These are phyloP conservation scores for Platynereis dumerilii DNA, from an alignment of 2,888 invertebrate genomes.

Conservation along the genomic window DNA sequence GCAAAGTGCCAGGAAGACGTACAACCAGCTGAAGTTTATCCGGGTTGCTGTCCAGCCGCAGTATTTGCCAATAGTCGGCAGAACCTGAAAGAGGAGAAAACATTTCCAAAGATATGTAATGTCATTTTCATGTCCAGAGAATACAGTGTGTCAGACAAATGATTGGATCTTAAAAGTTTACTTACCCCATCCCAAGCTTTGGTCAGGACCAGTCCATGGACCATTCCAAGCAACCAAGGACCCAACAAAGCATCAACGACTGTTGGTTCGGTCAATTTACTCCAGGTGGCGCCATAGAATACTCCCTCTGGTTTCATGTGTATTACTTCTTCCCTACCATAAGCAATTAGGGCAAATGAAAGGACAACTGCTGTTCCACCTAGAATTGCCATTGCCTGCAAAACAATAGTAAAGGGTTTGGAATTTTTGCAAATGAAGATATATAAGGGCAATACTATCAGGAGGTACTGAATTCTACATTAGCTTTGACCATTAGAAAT, in stretches of 20 bases:
- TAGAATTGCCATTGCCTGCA: constrained; percentile 1
- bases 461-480: too few species aligned
- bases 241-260: background rate
- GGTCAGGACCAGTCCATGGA: constrained; percentile 2
- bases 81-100: too few species aligned
- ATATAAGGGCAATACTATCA: background rate
- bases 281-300: constrained; percentile 4
- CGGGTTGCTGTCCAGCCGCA: background rate
- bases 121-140: too few species aligned
- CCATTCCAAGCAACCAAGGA: constrained; percentile 11
- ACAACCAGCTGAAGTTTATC: constrained; percentile 13
- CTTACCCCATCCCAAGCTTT: constrained; percentile 9
- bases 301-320: constrained; percentile 3
- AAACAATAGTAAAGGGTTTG: background rate
- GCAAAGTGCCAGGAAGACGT: constrained; percentile 8
- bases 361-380: background rate
- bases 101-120: too few species aligned
- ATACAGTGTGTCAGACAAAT: too few species aligned
- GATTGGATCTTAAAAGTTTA: too few species aligned
- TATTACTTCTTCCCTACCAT: constrained; percentile 12
- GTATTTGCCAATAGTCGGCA: constrained; percentile 17
- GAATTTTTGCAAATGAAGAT: background rate
- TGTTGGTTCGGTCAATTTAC: background rate
- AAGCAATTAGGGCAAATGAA: constrained; percentile 6
- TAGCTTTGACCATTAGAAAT: too few species aligned